Conservation (phyloP, 2,113 vertebrate species). For the Thoracochromis brauschi region DNA sequence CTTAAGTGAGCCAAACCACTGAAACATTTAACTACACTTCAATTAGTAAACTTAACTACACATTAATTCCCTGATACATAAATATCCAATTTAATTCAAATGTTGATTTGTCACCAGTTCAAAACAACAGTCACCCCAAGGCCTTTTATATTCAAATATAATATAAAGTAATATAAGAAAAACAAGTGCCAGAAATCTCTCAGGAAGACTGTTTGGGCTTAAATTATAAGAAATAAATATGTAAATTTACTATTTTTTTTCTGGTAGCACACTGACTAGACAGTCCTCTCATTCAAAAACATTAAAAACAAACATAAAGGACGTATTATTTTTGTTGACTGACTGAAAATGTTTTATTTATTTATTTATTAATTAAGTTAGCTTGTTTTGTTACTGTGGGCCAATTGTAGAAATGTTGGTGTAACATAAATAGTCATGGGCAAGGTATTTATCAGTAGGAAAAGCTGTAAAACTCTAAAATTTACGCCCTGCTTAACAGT, state of each 20-base stretch:
- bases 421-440: not conserved
- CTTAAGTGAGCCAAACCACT: not conserved
- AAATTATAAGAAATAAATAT: not conserved
- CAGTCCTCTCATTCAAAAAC: not conserved
- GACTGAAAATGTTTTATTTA: not conserved
- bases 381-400: not conserved
- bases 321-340: not conserved
- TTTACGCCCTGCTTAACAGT: not conserved
- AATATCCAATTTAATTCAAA: not conserved
- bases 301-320: not conserved
- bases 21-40: not conserved
- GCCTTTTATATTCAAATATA: not conserved
- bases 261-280: not conserved
- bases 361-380: not conserved
- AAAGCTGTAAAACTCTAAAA: not conserved
- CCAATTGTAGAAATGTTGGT: not conserved
- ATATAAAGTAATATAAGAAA: not conserved
- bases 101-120: not conserved
- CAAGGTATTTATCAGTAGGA: not conserved
- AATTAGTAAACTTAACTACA: not conserved
- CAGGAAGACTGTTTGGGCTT: not conserved
- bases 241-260: accelerated
- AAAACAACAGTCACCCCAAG: not conserved
- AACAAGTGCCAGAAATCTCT: not conserved
- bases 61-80: not conserved